A percentile compares a stretch with the other conserved stretches of the same genome.
Evolutionary conservation across 2,797 vertebrate species (phyloP).

Genomic region (Malurus leucopterus): DNA sequence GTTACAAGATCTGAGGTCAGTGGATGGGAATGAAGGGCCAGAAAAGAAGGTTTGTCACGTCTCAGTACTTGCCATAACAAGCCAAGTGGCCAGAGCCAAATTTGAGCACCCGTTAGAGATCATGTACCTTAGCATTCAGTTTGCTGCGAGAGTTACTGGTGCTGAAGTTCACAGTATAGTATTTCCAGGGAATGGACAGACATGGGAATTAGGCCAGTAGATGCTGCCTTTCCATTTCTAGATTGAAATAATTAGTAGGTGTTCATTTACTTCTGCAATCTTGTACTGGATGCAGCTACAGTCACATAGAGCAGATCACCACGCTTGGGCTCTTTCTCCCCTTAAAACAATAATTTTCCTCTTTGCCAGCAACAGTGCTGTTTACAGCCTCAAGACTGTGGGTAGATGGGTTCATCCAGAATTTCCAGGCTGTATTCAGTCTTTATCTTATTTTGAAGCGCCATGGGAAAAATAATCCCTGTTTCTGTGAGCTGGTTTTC

Average conservation of each 20-base stretch:
- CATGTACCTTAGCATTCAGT: not conserved
- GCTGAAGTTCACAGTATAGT: not conserved
- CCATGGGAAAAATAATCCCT: not conserved
- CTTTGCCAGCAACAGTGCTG: not conserved
- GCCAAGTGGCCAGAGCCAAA: not conserved
- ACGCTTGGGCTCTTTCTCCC: not conserved
- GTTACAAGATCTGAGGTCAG: not conserved
- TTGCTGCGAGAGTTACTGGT: not conserved
- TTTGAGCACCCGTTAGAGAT: not conserved
- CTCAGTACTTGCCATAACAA: not conserved
- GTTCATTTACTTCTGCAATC: not conserved
- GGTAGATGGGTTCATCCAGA: slow-evolving; percentile 25
- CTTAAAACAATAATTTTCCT: slow-evolving; percentile 17
- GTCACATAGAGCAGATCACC: not conserved
- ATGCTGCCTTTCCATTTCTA: slow-evolving; percentile 2
- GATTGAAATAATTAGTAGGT: slow-evolving; percentile 9
- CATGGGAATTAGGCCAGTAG: not conserved
- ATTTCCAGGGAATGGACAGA: not conserved
- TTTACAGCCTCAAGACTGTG: slow-evolving; percentile 12
- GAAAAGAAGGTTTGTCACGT: not conserved
- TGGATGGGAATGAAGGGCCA: not conserved
- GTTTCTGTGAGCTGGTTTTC: slow-evolving; percentile 24
- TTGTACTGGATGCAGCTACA: not conserved
- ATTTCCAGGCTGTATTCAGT: not conserved
- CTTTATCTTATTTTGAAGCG: slow-evolving; percentile 31